Conservation (phyloP, 2,888 invertebrate species). For the Drosophila diplacantha region DNA sequence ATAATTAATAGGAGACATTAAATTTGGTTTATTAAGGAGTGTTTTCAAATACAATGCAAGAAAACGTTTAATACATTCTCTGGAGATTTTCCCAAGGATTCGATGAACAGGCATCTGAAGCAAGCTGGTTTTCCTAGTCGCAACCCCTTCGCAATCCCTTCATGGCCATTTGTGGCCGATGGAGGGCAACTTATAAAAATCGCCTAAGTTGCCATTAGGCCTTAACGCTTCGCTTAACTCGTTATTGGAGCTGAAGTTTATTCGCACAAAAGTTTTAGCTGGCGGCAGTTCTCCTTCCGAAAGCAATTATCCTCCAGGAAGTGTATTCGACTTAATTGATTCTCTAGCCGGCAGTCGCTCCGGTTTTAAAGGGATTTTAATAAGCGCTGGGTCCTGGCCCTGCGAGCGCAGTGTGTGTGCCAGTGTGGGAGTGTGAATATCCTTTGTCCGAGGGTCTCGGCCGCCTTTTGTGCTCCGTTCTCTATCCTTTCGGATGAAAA, state of each 20-base stretch:
- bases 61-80: no score
- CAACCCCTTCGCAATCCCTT: background rate
- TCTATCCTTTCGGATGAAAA: constrained; percentile 58
- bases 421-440: constrained; percentile 11
- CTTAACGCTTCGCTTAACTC: constrained; percentile 68
- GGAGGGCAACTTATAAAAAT: constrained; percentile 31
- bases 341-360: constrained; percentile 57
- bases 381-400: constrained; percentile 57
- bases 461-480: constrained; percentile 42
- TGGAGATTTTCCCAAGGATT: background rate
- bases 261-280: constrained; percentile 61
- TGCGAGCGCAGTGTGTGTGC: constrained; percentile 13
- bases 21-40: no score
- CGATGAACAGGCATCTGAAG: no score
- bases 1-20: no score
- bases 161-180: constrained; percentile 7
- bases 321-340: constrained; percentile 70
- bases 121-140: background rate
- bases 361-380: constrained; percentile 68
- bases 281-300: constrained; percentile 53
- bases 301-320: constrained; percentile 68
- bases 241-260: constrained; percentile 67
- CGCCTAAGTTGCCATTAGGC: constrained; percentile 59
- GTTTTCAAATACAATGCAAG: no score
- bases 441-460: constrained; percentile 32